Percentiles rank a stretch among this genome's conserved stretches.
These are phyloP conservation scores for Phalangium opilio DNA, from an alignment of 2,888 invertebrate genomes.

Conservation along the genomic window DNA sequence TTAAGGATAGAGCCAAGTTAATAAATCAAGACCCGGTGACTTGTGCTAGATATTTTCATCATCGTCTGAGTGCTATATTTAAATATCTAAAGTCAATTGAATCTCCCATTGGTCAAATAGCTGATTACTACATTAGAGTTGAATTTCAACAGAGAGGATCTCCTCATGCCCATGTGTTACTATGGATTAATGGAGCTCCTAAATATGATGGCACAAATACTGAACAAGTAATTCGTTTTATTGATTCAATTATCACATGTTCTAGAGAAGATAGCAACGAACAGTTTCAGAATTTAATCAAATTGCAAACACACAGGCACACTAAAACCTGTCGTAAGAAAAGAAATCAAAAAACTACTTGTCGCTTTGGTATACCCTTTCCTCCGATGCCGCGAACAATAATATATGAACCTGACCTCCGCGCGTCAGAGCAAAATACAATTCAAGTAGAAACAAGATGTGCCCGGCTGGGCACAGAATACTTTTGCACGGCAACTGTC, in stretches of 20 bases:
- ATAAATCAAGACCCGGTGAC: slow-evolving; percentile 21
- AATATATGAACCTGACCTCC: not conserved
- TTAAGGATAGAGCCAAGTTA: slow-evolving; percentile 2
- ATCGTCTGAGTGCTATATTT: slow-evolving; percentile 15
- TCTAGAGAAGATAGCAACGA: not conserved
- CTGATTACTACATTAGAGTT: too few relatives aligned
- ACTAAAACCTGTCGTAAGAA: not conserved
- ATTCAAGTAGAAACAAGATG: not conserved
- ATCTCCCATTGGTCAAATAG: too few relatives aligned
- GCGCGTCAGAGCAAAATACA: not conserved
- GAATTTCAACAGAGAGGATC: too few relatives aligned
- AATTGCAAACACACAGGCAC: not conserved
- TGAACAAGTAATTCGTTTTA: not conserved
- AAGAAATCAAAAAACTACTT: not conserved
- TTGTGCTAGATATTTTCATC: slow-evolving; percentile 21
- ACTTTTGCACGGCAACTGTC: too few relatives aligned
- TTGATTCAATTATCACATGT: not conserved
- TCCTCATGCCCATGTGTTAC: too few relatives aligned
- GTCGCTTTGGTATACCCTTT: not conserved
- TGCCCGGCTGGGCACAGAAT: too few relatives aligned
- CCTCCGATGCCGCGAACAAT: not conserved
- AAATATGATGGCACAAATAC: too few relatives aligned
- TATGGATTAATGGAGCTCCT: slow-evolving; percentile 7
- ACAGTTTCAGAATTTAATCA: not conserved
- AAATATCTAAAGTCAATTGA: not conserved